Conservation (phyloP, 2,113 vertebrate genomes). For the Accipiter virgatus region DNA sequence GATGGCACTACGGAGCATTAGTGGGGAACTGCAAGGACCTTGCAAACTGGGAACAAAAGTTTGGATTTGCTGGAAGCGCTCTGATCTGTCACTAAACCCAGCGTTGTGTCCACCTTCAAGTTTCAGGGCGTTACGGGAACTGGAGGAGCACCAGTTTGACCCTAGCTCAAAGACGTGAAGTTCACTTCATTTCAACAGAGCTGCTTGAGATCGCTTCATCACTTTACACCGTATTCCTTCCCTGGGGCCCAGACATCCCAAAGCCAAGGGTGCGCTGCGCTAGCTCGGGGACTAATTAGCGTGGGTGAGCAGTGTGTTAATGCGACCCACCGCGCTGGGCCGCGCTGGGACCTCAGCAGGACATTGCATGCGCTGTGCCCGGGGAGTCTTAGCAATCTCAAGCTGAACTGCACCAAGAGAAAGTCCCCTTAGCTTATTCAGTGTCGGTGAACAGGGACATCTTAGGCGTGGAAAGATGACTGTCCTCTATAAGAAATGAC, state of each 20-base stretch:
- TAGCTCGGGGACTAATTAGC: neutral
- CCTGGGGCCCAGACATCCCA: neutral
- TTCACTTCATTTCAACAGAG: neutral
- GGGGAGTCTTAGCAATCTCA: neutral
- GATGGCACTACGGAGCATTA: neutral
- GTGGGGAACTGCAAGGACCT: neutral
- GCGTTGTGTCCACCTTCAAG: neutral
- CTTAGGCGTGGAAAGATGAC: neutral
- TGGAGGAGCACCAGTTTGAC: neutral
- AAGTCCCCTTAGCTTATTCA: neutral
- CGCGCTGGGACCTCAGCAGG: neutral
- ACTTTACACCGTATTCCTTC: neutral
- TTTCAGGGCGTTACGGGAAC: neutral
- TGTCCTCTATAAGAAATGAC: neutral
- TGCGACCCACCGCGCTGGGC: neutral
- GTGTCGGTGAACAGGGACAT: neutral
- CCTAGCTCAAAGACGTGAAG: neutral
- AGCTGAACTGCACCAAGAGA: neutral
- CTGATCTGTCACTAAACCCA: neutral
- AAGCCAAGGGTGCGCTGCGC: neutral
- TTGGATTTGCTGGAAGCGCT: neutral
- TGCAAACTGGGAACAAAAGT: neutral
- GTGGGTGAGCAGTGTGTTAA: neutral
- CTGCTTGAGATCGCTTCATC: neutral
- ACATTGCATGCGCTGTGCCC: rapidly evolving